phyloP scores from a whole-genome alignment of 35 echinoderm and acorn worm genomes.

The Diadema setosum region DNA sequence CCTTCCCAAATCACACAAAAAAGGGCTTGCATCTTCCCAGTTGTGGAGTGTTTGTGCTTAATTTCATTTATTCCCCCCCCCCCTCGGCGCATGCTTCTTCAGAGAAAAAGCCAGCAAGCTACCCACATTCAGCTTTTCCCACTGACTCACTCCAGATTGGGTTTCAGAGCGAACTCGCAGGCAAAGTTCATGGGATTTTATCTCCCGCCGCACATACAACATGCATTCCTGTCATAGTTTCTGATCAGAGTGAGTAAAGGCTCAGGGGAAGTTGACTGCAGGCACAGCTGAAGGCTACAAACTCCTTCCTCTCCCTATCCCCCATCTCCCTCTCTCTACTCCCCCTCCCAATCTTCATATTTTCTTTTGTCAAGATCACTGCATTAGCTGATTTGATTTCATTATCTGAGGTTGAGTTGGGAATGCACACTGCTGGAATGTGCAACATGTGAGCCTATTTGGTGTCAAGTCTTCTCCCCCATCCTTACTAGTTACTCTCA shows the following conservation, averaged over 20 bases:
- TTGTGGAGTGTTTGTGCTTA: too few species aligned
- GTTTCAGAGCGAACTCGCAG: not conserved
- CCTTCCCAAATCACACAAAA: too few species aligned
- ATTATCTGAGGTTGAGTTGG: not conserved
- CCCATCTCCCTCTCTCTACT: not conserved
- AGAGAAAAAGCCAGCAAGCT: too few species aligned
- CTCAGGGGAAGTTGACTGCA: not conserved
- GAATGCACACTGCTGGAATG: not conserved
- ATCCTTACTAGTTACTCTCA: too few species aligned
- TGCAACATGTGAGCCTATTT: not conserved
- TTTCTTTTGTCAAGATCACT: not conserved
- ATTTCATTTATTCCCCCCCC: too few species aligned
- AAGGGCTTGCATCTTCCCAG: too few species aligned
- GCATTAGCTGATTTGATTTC: conserved; percentile 6
- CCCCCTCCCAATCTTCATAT: too few species aligned
- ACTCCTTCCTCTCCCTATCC: not conserved
- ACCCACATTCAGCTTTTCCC: too few species aligned
- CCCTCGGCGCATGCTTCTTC: too few species aligned
- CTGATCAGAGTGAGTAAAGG: not conserved
- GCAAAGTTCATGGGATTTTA: not conserved
- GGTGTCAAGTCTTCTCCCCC: too few species aligned
- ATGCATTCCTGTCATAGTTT: not conserved
- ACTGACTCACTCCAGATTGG: conserved; percentile 5
- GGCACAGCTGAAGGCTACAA: not conserved
- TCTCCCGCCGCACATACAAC: not conserved